Percentiles rank a stretch among this genome's conserved stretches.
phyloP scores from a whole-genome alignment of 2,888 invertebrate species.

The Lampropteryx suffumata region DNA sequence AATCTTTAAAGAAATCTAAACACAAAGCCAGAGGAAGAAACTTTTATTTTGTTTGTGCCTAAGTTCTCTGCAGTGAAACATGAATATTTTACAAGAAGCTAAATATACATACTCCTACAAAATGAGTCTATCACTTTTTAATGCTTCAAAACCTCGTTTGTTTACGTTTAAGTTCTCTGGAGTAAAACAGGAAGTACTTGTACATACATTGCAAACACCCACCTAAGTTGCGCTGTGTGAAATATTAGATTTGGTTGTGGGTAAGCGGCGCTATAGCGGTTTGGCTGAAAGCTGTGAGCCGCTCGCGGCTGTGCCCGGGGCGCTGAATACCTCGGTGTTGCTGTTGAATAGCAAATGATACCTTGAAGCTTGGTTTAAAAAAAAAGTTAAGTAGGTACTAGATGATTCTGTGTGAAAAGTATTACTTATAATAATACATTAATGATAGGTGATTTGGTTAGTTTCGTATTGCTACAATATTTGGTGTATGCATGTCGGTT shows the following conservation, averaged over 20 bases:
- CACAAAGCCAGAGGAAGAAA: no score
- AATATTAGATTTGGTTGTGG: conserved; percentile 26
- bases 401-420: no score
- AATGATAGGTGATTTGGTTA: no score
- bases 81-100: neutral
- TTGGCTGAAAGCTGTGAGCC: conserved; percentile 34
- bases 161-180: conserved; percentile 6
- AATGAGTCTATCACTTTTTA: neutral
- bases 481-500: no score
- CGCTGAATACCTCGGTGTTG: conserved; percentile 23
- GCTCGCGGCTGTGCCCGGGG: conserved; percentile 25
- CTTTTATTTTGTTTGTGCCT: no score
- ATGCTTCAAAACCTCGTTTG: conserved; percentile 5
- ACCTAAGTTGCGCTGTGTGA: conserved; percentile 18
- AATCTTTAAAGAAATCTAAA: no score
- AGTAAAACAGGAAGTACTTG: conserved; percentile 8
- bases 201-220: neutral
- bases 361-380: no score
- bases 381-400: no score
- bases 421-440: no score
- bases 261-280: conserved; percentile 21
- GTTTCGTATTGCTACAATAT: no score
- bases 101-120: neutral
- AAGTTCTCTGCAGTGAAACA: no score
- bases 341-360: conserved; percentile 9